phyloP scores from a whole-genome alignment of 2,888 invertebrate species.

The Neuroscelio doddi region DNA sequence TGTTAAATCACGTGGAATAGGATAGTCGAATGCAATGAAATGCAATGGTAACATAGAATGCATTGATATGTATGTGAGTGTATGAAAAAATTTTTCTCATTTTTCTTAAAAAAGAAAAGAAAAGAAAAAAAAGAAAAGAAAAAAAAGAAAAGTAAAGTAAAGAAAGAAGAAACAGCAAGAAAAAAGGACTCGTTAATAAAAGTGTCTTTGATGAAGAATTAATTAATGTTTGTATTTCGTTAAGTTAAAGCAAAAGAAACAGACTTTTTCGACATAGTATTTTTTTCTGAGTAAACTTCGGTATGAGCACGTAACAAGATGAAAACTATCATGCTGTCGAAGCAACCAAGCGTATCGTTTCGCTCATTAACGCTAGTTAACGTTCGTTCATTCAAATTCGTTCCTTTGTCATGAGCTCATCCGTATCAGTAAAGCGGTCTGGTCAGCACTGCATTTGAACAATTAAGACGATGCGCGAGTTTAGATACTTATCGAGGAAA shows the following conservation, averaged over 20 bases:
- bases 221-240: too few species aligned
- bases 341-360: constrained; percentile 43
- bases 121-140: too few species aligned
- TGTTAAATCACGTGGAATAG: constrained; percentile 41
- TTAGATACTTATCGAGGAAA: constrained; percentile 47
- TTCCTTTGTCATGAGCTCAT: constrained; percentile 53
- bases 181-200: too few species aligned
- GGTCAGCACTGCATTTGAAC: constrained; percentile 46
- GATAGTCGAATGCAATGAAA: constrained; percentile 26
- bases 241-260: too few species aligned
- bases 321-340: constrained; percentile 44
- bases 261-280: too few species aligned
- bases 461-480: constrained; percentile 47
- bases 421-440: constrained; percentile 41
- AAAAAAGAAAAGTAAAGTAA: too few species aligned
- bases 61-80: too few species aligned
- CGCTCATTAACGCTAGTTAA: constrained; percentile 48
- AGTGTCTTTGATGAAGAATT: too few species aligned
- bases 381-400: constrained; percentile 53
- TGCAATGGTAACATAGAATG: background rate
- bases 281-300: too few species aligned
- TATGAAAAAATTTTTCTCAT: too few species aligned
- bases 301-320: constrained; percentile 41
- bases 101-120: too few species aligned
- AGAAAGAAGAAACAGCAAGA: too few species aligned